Evolutionary conservation across 92 coral and sea anemone species (phyloP), one percentile per base, ranked within the genome.

Genomic region (Virgularia gustaviana): DNA sequence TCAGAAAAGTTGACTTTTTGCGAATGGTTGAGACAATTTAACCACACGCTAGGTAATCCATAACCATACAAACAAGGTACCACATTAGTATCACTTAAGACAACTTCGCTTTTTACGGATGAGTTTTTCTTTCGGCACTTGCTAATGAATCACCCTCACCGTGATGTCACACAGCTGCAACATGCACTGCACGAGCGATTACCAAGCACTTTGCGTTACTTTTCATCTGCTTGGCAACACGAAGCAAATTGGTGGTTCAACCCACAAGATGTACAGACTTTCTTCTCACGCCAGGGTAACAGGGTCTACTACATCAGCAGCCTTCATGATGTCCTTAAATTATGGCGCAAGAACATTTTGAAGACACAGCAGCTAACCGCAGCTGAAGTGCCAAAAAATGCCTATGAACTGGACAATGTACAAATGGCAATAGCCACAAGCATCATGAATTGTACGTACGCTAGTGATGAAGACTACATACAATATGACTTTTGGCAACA

Each of bases 61-160:
- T 11, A 23, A 58, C 54, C 8, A 41, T 37, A 75, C 11, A 37
- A n/a, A 12, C 9, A 0, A 23, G 57, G 73, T 3, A 74, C 58
- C 19, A 62, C 80, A 0, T 32, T 75, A 29, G 60, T 75, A 4
- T 54, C 57, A 2, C 0, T 74, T 25, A 74, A 75, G 63, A 24
- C n/a, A 29, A 45, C 15, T n/a, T 62, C 80, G 4, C 60, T 32
- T 28, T 25, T 45, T 35, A 10, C 41, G 7, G 34, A 29, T 22
- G 43, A 28, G 9, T 47, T 24, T 20, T 63, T 51, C 35, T 63
- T 75, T 28, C 44, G 29, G 45, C n/a, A 20, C 19, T 7, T 61
- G 20, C 19, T 63, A 11, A 41, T 75, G 75, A 35, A 63, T 39
- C 19, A 41, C 6, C 42, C 45, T 0, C 80, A 63, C 35, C 8